These are phyloP conservation scores for Protobothrops mucrosquamatus DNA, from an alignment of 2,113 vertebrate species.

Conservation along the genomic window DNA sequence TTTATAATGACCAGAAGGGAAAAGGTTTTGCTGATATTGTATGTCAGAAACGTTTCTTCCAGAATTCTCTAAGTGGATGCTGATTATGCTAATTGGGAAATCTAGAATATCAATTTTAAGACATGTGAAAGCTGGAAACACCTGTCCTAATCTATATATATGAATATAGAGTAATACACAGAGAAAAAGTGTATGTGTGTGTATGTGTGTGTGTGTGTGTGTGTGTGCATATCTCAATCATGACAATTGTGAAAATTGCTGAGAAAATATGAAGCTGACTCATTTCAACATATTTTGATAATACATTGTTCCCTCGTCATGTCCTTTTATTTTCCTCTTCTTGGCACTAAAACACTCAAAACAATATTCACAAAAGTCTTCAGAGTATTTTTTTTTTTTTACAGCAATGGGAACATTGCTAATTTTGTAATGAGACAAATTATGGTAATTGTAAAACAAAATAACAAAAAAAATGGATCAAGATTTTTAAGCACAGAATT, in stretches of 20 bases:
- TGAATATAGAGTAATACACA: background rate
- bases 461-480: background rate
- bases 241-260: conserved; percentile 1
- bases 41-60: background rate
- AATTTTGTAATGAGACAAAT: conserved; percentile 22
- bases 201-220: background rate
- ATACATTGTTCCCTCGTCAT: conserved; percentile 1
- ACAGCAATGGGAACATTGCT: background rate
- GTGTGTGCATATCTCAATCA: background rate
- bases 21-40: background rate
- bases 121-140: background rate
- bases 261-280: background rate
- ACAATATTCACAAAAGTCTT: conserved; percentile 20
- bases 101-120: background rate
- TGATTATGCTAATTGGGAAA: background rate
- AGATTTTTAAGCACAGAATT: background rate
- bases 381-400: conserved; percentile 10
- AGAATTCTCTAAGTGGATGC: background rate
- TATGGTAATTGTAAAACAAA: background rate
- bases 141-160: background rate
- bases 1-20: background rate
- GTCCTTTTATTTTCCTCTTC: conserved; percentile 5
- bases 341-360: conserved; percentile 17
- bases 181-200: background rate
- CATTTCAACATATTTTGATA: background rate